These are phyloP conservation scores for Drosophila tanythrix DNA, from an alignment of 2,888 invertebrate species.

Conservation along the genomic window DNA sequence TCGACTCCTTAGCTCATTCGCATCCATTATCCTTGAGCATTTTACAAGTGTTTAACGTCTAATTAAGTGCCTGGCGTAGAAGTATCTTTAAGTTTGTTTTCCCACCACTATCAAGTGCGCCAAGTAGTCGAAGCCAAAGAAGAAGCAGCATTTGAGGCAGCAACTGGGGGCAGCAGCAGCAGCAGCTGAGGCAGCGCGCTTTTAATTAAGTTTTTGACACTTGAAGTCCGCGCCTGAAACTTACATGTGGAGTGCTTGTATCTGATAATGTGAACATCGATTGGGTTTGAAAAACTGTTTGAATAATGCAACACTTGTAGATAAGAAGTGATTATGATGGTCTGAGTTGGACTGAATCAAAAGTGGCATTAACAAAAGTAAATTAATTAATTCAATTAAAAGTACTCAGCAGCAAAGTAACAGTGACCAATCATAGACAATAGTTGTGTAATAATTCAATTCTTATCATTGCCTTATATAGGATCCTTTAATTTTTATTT, in stretches of 20 bases:
- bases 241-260: background rate
- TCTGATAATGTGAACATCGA: slow-evolving; percentile 14
- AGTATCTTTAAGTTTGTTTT: slow-evolving; percentile 69
- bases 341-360: background rate
- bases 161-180: slow-evolving; percentile 26
- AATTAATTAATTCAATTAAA: background rate
- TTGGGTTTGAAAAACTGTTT: slow-evolving; percentile 4
- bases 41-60: slow-evolving; percentile 81
- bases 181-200: slow-evolving; percentile 60
- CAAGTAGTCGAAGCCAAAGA: slow-evolving; percentile 28
- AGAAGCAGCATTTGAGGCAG: slow-evolving; percentile 26
- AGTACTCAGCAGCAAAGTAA: background rate
- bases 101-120: slow-evolving; percentile 49
- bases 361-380: background rate
- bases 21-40: slow-evolving; percentile 77
- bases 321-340: background rate
- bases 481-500: slow-evolving; percentile 1
- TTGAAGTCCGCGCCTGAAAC: slow-evolving; percentile 49
- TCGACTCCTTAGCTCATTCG: slow-evolving; percentile 33
- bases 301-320: background rate
- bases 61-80: slow-evolving; percentile 74
- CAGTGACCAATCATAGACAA: background rate
- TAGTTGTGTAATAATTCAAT: background rate
- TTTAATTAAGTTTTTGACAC: slow-evolving; percentile 80
- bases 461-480: background rate